Conservation (phyloP, 2,797 vertebrate genomes). For the Fistularia tabacaria region DNA sequence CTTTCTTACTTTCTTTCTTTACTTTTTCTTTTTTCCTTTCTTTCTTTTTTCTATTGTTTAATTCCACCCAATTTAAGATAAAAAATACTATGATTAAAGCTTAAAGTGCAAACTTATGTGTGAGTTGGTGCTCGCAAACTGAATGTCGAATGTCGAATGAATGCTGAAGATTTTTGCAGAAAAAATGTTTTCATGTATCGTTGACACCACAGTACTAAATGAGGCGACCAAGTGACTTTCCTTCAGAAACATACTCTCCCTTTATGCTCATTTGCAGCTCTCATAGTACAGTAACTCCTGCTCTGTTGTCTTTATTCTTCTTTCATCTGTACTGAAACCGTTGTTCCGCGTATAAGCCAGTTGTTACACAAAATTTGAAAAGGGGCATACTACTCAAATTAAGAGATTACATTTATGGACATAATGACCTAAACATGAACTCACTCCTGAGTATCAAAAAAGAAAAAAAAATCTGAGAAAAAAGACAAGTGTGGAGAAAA, state of each 20-base stretch:
- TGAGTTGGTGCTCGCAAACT: too few relatives aligned
- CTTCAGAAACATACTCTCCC: too few relatives aligned
- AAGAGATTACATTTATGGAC: conserved; percentile 60
- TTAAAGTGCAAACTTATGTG: too few relatives aligned
- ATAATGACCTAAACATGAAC: conserved; percentile 45
- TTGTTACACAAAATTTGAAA: conserved; percentile 52
- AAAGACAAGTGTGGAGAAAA: conserved; percentile 48
- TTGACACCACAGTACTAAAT: not conserved
- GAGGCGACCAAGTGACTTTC: too few relatives aligned
- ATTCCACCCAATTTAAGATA: too few relatives aligned
- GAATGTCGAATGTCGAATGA: too few relatives aligned
- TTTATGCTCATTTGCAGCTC: not conserved
- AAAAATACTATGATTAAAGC: too few relatives aligned
- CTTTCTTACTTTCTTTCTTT: too few relatives aligned
- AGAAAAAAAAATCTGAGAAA: conserved; percentile 13
- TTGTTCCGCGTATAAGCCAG: conserved; percentile 38
- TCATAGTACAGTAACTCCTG: conserved; percentile 6
- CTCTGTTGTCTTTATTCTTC: conserved; percentile 18
- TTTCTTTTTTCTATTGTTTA: too few relatives aligned
- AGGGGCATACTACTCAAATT: conserved; percentile 49
- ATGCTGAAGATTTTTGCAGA: not conserved
- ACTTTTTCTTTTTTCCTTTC: too few relatives aligned
- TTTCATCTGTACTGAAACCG: conserved; percentile 44
- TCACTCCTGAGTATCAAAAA: conserved; percentile 57
- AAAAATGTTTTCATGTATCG: not conserved